Evolutionary conservation across 30 jellyfish, hydroid and myxozoan genomes (phyloP), one percentile per base, ranked within the genome.

Genomic region (Rhopilema esculentum): DNA sequence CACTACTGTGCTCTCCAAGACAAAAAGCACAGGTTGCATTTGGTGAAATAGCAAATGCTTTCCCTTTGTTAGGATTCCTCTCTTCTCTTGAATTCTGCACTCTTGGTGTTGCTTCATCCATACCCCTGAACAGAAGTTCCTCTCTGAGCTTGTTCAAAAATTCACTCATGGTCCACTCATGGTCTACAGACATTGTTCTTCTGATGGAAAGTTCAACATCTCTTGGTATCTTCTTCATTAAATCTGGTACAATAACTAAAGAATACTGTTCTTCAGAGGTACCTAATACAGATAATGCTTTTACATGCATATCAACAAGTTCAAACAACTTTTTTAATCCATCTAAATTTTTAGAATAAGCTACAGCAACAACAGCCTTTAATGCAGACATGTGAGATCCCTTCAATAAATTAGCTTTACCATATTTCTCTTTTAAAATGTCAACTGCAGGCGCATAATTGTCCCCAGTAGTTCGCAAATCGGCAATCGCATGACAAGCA

Each of bases 51-150:
- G 85, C 85, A 74, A 74, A 74, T 74, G 85, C 85, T 30, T 74
- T 74, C 72, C 70, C 85, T 30, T 48, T 74, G 85, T 74, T 74
- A 48, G 85, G 85, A 74, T 49, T 74, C 70, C 72, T 74, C 32
- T 74, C 70, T 74, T 74, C 85, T 49, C 85, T 74, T 29, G 85
- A 74, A 48, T 66, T 48, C 40, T 74, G 85, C 85, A 74, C 40
- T 74, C 32, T 74, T 74, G 69, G 85, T 31, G 85, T 74, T 27
- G 85, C 85, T 29, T 74, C 85, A 74, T 74, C 71, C 85, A 33
- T 74, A 74, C 85, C 72, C 85, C 85, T 74, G 85, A 74, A 74
- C 85, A 74, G 70, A 33, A 74, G 85, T 74, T 74, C 85, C 70
- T 74, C 71, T 74, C 84, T 72, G 30, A 72, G 84, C 84, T 72